These are phyloP conservation scores for Alectoris magna DNA, from an alignment of 2,797 vertebrate species.

Conservation along the genomic window DNA sequence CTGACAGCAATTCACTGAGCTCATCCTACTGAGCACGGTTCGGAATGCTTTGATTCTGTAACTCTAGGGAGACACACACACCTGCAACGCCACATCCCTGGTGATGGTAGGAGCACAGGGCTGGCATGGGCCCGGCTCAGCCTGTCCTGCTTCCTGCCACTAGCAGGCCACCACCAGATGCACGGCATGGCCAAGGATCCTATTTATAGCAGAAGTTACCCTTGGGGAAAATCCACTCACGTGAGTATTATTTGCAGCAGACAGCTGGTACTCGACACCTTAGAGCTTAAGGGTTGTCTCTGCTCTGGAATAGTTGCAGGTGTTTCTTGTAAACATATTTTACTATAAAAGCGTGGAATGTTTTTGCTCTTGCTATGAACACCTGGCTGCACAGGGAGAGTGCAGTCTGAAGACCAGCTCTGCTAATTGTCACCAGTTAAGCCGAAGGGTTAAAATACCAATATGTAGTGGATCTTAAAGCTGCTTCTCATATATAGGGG, in stretches of 20 bases:
- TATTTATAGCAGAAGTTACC: slow-evolving; percentile 58
- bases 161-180: slow-evolving; percentile 30
- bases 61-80: neutral
- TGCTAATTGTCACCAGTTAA: neutral
- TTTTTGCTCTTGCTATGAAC: neutral
- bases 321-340: slow-evolving; percentile 16
- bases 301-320: slow-evolving; percentile 1
- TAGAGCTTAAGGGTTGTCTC: neutral
- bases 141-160: neutral
- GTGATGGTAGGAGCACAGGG: neutral
- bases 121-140: neutral
- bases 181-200: slow-evolving; percentile 36
- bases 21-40: neutral
- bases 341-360: neutral
- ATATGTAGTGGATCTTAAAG: neutral
- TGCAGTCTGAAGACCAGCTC: neutral
- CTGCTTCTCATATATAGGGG: neutral
- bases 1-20: neutral
- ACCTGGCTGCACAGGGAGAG: neutral
- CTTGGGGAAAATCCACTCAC: slow-evolving; percentile 56
- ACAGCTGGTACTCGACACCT: slow-evolving; percentile 13
- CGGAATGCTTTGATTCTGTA: neutral
- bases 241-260: slow-evolving; percentile 44
- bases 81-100: neutral
- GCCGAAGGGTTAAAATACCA: neutral